Evolutionary conservation across 2,888 invertebrate species (phyloP).

Genomic region (Colostygia pectinataria): DNA sequence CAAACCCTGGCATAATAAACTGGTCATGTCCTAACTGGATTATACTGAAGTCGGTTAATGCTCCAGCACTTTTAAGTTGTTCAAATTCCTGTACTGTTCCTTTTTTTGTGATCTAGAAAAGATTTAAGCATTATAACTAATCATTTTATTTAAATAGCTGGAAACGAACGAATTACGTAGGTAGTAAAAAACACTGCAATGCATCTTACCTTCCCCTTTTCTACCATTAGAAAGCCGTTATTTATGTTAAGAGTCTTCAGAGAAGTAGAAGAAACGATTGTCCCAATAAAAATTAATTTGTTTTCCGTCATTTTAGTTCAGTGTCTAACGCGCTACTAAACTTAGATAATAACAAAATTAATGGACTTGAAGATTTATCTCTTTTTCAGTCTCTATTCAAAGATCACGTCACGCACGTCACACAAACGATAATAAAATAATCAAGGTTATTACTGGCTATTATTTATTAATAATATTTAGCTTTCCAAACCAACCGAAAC

Average conservation of each 20-base stretch:
- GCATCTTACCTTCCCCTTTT: constrained; percentile 81
- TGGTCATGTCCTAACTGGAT: constrained; percentile 66
- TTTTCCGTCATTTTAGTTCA: constrained; percentile 47
- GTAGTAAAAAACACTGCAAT: not conserved
- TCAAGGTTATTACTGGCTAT: no score
- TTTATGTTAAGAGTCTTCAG: constrained; percentile 52
- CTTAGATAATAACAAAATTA: no score
- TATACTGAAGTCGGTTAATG: constrained; percentile 44
- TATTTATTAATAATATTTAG: no score
- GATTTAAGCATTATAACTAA: no score
- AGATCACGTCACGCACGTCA: no score
- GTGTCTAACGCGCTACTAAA: not conserved
- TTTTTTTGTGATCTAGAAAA: constrained; percentile 55
- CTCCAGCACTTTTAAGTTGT: constrained; percentile 36
- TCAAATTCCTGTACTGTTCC: constrained; percentile 51
- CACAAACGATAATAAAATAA: no score
- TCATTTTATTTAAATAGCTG: no score
- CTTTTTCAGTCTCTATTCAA: no score
- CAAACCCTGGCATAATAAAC: constrained; percentile 93
- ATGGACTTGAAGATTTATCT: no score
- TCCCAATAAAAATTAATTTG: constrained; percentile 57
- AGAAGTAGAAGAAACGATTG: constrained; percentile 53
- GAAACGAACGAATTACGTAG: no score
- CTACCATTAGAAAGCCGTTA: constrained; percentile 81
- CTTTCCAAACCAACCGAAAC: no score